Base-by-base conservation (phyloP, 2,888 invertebrate genomes). In the Linnaemya vulpina region DNA sequence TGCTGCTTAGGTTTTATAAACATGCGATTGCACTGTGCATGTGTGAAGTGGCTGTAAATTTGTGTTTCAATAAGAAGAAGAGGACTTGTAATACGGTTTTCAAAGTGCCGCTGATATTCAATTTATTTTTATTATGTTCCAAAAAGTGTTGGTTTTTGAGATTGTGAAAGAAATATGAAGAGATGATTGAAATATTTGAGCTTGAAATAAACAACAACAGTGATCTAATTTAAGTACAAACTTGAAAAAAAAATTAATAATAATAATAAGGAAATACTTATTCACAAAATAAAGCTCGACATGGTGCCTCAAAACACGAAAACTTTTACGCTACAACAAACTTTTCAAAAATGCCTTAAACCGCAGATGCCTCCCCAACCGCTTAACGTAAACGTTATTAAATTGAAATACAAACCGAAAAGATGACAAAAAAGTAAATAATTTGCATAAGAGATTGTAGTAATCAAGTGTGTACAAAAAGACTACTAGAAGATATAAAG, bases 1-100 rank as follows among this genome's bases (percentile, higher is more conserved):
- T 89, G 89, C 90, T 90, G 89, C 89, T 91, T 89, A 91, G 90
- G 90, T 89, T 88, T 91, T 91, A 91, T 89, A 89, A 89, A 90
- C 89, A 91, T 90, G 67, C 89, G 89, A 91, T 89, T 83, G 88
- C 81, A 67, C 30, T 53, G 51, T 65, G 35, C 22, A 8, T 20
- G 63, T 71, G 71, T 67, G 15, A 58, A 58, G 17, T 71, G 22
- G 22, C 51, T 25, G n/a, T 38, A n/a, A 38, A 55, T 51, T 22
- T 79, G 35, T 43, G 43, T 30, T 30, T 5, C 49, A 65, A 55
- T 20, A 46, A 62, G 30, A 49, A 73, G 0, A 15, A 49, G 0
- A 15, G 35, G n/a, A 74, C 11, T 20, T 10, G 10, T 5, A 38
- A 30, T 51, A 4, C 25, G 20, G 8, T 9, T 22, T 40, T 22